Base-by-base conservation (phyloP, 2,113 vertebrate genomes). In the Labeo catla region DNA sequence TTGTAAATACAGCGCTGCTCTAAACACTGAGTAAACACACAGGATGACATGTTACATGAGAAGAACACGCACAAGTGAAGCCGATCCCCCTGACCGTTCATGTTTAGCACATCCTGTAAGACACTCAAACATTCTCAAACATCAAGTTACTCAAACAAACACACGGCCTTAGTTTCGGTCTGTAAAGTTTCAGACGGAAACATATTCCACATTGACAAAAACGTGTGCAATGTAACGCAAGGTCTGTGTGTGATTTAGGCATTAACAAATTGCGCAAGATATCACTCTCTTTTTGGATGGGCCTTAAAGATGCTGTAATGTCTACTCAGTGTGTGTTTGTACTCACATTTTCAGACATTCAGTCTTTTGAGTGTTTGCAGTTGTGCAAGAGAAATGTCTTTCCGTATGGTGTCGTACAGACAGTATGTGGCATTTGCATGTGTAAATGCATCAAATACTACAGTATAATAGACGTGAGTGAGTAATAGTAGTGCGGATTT, bases 221-320 rank as follows among this genome's bases (percentile, higher is more conserved):
- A n/a, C 19, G 8, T 9, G 19, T 68, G 12, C 65, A 34, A 7
- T 66, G 12, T 36, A 15, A 36, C 28, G 39, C 66, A 0, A 39
- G 34, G 15, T 68, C 66, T 68, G 66, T 39, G 19, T n/a, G 10
- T n/a, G 39, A 73, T 73, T 73, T 73, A 39, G 65, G 34, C 34
- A 73, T 73, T 21, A 19, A 61, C 21, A 61, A n/a, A 70, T 70
- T 70, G 66, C 16, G 15, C 15, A n/a, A 70, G 39, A 6, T 59
- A 76, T 28, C 28, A 79, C 39, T 8, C 1, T 43, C 36, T 9
- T 70, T 36, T 68, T 6, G n/a, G 16, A 65, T 3, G 15, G 8
- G 57, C 11, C 39, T 16, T 16, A 16, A 21, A 8, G 79, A 81
- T 81, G 79, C 23, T 65, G 77, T 80, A 61, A 63, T 23, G 61